Evolutionary conservation across 2,797 vertebrate species (phyloP).

Genomic region (Cryptoprocta ferox): DNA sequence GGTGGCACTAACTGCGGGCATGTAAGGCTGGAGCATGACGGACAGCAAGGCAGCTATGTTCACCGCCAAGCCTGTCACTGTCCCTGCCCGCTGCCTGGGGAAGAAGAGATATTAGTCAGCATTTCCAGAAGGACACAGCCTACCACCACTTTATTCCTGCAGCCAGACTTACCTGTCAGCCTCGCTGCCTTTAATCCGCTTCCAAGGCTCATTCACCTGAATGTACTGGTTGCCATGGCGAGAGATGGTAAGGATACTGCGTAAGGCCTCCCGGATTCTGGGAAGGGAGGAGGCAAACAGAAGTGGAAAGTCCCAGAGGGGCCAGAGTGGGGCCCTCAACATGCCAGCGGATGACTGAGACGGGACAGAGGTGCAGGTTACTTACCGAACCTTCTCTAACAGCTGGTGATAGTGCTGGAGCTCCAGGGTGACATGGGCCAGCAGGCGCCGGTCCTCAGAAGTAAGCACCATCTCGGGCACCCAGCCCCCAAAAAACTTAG

Average conservation of each 20-base stretch:
- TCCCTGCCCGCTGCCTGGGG: slow-evolving; percentile 91
- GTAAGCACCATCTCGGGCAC: slow-evolving; percentile 93
- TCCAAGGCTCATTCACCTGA: slow-evolving; percentile 98
- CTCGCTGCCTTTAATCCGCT: slow-evolving; percentile 93
- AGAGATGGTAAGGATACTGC: slow-evolving; percentile 95
- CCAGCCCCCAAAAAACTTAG: slow-evolving; percentile 93
- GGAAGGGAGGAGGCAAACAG: background rate
- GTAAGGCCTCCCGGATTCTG: slow-evolving; percentile 96
- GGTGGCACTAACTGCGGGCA: slow-evolving; percentile 92
- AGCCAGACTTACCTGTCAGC: slow-evolving; percentile 90
- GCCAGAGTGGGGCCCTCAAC: background rate
- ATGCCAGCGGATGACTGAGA: background rate
- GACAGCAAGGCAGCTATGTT: slow-evolving; percentile 94
- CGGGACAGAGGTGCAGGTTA: background rate
- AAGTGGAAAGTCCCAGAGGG: background rate
- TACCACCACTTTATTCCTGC: background rate
- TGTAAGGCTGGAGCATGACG: slow-evolving; percentile 93
- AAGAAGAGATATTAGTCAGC: background rate
- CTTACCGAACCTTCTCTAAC: slow-evolving; percentile 95
- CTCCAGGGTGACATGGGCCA: slow-evolving; percentile 93
- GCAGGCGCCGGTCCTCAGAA: slow-evolving; percentile 91
- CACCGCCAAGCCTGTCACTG: slow-evolving; percentile 94
- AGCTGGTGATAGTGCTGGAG: slow-evolving; percentile 94
- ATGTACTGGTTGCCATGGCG: slow-evolving; percentile 98
- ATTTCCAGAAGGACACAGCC: background rate